Base-by-base conservation (phyloP, 2,888 invertebrate species). In the Tuta absoluta region DNA sequence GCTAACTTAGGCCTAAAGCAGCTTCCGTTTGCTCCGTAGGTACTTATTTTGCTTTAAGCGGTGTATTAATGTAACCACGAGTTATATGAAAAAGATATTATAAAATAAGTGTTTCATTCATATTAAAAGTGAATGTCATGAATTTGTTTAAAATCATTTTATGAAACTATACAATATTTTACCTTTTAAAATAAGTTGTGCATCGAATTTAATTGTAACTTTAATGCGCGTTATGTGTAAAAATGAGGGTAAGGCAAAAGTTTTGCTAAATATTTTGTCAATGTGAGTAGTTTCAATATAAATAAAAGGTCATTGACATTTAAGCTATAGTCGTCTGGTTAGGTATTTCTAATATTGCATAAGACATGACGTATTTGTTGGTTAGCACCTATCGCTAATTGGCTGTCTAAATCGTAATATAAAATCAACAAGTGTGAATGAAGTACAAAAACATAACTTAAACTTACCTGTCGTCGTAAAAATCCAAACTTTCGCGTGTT, bases 401-500 rank as follows among this genome's bases (percentile, higher is more conserved):
- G 8, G 2, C 8, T n/a, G n/a, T 11, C 1, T 4, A 45, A 45
- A 45, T 21, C 49, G 21, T 49, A 49, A 21, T 49, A 1, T 24
- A 51, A 23, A 14, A 14, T 12, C 51, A 12, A 23, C 21, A 53
- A 23, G 23, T 24, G 11, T 11, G 14, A 53, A 23, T 53, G 11
- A 14, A 23, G 24, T 5, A 24, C 14, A 23, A 53, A 14, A 53
- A 23, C 10, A 53, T 23, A 10, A 21, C 5, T 17, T 37, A 68
- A 68, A 81, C 88, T 87, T 73, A 89, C 89, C 89, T 75, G 65
- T 67, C 68, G 74, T 74, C 75, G 76, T 78, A 75, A 85, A 86
- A 89, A 89, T 89, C 89, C 89, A 89, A 88, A 80, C 75, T 77
- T 74, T 72, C 74, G 75, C 75, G 70, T 73, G 70, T 73, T 64